Percentiles rank a stretch among this genome's conserved stretches.
phyloP scores from a whole-genome alignment of 2,888 invertebrate species.

The Hydrotaea diabolus region DNA sequence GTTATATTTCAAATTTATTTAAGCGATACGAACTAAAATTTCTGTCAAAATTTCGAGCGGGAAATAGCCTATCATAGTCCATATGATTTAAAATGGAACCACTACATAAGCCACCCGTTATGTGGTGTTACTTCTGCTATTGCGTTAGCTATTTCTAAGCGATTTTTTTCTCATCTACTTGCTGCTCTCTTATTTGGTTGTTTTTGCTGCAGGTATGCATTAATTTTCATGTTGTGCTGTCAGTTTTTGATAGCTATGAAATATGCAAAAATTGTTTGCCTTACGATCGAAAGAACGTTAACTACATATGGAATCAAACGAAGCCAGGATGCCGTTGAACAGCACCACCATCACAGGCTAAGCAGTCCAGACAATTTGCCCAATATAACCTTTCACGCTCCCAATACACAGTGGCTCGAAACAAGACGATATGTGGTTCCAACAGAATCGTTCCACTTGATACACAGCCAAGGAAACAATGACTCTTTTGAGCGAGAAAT shows the following conservation, averaged over 20 bases:
- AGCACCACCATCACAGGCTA: neutral
- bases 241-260: conserved; percentile 42
- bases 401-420: neutral
- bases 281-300: conserved; percentile 3
- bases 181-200: conserved; percentile 1
- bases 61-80: too few relatives aligned
- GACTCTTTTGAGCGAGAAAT: too few relatives aligned
- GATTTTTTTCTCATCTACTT: conserved; percentile 16
- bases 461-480: too few relatives aligned
- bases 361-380: too few relatives aligned
- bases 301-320: conserved; percentile 13
- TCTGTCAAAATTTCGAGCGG: too few relatives aligned
- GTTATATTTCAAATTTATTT: too few relatives aligned
- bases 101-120: too few relatives aligned
- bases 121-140: neutral
- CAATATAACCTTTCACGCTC: neutral
- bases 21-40: too few relatives aligned
- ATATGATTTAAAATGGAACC: too few relatives aligned
- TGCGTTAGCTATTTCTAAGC: conserved; percentile 8
- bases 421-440: too few relatives aligned
- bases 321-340: conserved; percentile 21
- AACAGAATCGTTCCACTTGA: too few relatives aligned
- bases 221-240: conserved; percentile 39
- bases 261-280: conserved; percentile 48
- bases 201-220: conserved; percentile 18